Evolutionary conservation across 2,113 vertebrate genomes (phyloP), one percentile per base, ranked within the genome.

Genomic region (Oenanthe melanoleuca): DNA sequence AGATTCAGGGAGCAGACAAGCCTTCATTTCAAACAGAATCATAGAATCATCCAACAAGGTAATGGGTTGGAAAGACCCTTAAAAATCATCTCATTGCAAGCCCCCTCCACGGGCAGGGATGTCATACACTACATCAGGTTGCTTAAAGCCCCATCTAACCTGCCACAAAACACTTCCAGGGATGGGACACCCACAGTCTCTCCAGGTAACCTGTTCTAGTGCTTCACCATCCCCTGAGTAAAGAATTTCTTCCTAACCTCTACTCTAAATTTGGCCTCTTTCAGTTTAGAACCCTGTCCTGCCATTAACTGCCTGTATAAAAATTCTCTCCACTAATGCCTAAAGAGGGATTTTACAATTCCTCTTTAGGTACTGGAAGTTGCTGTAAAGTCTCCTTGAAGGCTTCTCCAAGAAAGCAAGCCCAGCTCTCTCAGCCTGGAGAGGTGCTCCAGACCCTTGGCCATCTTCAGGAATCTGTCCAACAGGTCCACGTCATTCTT

Each of bases 391-490:
- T 59, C 24, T 73, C 37, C 52, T 55, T 74, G 28, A 66, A 47
- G 20, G 9, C 24, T 66, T n/a, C 8, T 31, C 6, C 40, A 42
- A 42, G 40, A 42, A 42, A 60, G 26, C 20, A 67, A 45, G 5
- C 5, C 6, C 24, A 60, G 7, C 16, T 74, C 23, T 17, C 20
- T 45, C 28, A 59, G 45, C 15, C 38, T 29, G 28, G 45, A 81
- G 69, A n/a, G 69, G 13, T 25, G 33, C 20, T 53, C 28, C 52
- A 81, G 33, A 19, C 8, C 25, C 60, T 60, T 60, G 45, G 19
- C n/a, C 28, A n/a, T n/a, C 28, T 60, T 66, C 0, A 0, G 33
- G 20, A 38, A n/a, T 53, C 19, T 66, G 8, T 66, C 23, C 28
- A 45, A 42, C 9, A 57, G 34, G 18, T 33, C 8, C 22, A 22